phyloP scores from a whole-genome alignment of 2,797 vertebrate genomes.

The Karalla daura region DNA sequence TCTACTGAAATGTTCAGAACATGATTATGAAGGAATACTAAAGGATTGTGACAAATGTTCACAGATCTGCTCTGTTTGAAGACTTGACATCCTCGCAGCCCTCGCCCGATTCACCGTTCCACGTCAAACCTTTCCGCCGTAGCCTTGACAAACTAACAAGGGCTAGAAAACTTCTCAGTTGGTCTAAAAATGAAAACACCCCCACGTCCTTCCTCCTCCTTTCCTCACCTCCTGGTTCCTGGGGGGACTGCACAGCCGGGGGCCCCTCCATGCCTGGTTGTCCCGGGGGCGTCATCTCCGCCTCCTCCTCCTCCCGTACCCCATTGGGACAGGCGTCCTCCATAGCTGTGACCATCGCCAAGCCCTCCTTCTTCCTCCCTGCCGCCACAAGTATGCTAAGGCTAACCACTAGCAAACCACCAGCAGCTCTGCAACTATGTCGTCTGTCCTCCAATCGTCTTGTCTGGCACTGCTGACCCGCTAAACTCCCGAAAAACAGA shows the following conservation, averaged over 20 bases:
- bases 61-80: slow-evolving; percentile 1
- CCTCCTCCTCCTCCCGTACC: slow-evolving; percentile 63
- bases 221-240: slow-evolving; percentile 77
- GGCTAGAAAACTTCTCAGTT: neutral
- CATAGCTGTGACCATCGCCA: slow-evolving; percentile 78
- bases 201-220: slow-evolving; percentile 17
- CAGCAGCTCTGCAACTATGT: slow-evolving; percentile 51
- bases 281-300: slow-evolving; percentile 59
- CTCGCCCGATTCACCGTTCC: neutral
- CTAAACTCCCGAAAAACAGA: slow-evolving; percentile 53
- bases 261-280: slow-evolving; percentile 59
- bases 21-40: neutral
- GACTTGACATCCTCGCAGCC: neutral
- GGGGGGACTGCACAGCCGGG: slow-evolving; percentile 53
- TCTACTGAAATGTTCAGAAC: neutral
- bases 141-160: slow-evolving; percentile 10
- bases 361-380: slow-evolving; percentile 57
- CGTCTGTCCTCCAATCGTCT: slow-evolving; percentile 62
- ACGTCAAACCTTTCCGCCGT: neutral
- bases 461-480: slow-evolving; percentile 51
- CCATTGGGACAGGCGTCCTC: slow-evolving; percentile 77
- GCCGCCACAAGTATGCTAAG: slow-evolving; percentile 63
- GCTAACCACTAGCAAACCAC: slow-evolving; percentile 61
- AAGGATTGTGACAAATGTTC: too few species aligned
- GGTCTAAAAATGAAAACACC: neutral